Conservation (phyloP, 2,797 vertebrate genomes). For the Sarcophilus harrisii region DNA sequence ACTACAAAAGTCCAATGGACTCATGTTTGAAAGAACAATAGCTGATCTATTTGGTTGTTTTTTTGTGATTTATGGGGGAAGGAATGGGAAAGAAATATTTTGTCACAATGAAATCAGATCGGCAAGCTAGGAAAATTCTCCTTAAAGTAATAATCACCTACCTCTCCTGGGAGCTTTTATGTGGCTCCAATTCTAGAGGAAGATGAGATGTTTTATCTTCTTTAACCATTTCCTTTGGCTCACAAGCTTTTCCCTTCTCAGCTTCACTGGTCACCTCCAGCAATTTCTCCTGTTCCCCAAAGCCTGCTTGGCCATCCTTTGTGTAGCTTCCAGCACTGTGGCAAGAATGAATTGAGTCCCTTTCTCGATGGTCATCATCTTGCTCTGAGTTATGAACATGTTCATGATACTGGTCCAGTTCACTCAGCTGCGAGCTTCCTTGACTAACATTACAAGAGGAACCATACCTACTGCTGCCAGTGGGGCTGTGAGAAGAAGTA, state of each 20-base stretch:
- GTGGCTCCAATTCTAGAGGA: conserved; percentile 76
- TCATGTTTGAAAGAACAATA: conserved; percentile 18
- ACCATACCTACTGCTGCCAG: conserved; percentile 94
- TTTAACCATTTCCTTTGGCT: conserved; percentile 64
- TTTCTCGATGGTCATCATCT: conserved; percentile 90
- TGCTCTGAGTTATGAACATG: conserved; percentile 87
- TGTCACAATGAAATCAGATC: not conserved
- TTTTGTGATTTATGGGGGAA: not conserved
- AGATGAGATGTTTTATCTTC: conserved; percentile 53
- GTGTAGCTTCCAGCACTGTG: conserved; percentile 87
- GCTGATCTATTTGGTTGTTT: not conserved
- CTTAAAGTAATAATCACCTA: conserved; percentile 68
- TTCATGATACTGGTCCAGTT: conserved; percentile 90
- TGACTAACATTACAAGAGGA: conserved; percentile 98
- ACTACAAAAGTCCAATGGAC: conserved; percentile 17
- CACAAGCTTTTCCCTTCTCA: conserved; percentile 65
- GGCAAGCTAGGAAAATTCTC: not conserved
- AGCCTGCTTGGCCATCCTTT: conserved; percentile 80
- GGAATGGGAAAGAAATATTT: not conserved
- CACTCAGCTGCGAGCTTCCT: conserved; percentile 95
- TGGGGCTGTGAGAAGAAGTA: conserved; percentile 88
- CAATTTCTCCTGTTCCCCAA: conserved; percentile 75
- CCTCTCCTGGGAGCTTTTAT: conserved; percentile 78
- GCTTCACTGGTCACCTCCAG: conserved; percentile 42
- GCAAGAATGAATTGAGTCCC: conserved; percentile 88